phyloP scores from a whole-genome alignment of 2,113 vertebrate species.

The Aspidoscelis tigris region DNA sequence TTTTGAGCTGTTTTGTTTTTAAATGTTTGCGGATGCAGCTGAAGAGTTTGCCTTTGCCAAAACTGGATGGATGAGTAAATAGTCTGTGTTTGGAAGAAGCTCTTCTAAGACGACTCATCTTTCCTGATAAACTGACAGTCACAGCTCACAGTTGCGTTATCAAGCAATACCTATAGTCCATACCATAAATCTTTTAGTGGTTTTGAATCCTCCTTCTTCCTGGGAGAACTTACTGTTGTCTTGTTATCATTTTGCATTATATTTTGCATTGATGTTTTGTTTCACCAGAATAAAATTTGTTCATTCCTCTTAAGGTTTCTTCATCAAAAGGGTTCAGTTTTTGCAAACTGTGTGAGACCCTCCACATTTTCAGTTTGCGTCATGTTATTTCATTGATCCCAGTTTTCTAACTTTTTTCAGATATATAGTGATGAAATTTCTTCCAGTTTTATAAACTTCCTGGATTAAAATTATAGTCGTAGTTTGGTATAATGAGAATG shows the following conservation, averaged over 20 bases:
- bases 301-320: background rate
- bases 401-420: background rate
- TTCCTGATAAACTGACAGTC: background rate
- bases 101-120: background rate
- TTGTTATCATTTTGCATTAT: background rate
- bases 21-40: background rate
- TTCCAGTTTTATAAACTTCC: background rate
- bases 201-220: background rate
- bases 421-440: background rate
- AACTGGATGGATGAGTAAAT: background rate
- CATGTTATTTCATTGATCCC: too few relatives aligned
- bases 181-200: background rate
- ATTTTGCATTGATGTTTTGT: background rate
- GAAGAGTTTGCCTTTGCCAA: background rate
- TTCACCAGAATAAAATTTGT: background rate
- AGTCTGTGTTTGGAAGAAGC: background rate
- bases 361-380: too few relatives aligned
- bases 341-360: too few relatives aligned
- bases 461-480: too few relatives aligned
- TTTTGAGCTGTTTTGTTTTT: background rate
- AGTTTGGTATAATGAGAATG: background rate
- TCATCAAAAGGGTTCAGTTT: too few relatives aligned
- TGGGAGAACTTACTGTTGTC: background rate
- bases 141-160: too few relatives aligned
- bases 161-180: background rate